Conservation (phyloP, 2,888 invertebrate species). For the Lasioglossum vierecki region DNA sequence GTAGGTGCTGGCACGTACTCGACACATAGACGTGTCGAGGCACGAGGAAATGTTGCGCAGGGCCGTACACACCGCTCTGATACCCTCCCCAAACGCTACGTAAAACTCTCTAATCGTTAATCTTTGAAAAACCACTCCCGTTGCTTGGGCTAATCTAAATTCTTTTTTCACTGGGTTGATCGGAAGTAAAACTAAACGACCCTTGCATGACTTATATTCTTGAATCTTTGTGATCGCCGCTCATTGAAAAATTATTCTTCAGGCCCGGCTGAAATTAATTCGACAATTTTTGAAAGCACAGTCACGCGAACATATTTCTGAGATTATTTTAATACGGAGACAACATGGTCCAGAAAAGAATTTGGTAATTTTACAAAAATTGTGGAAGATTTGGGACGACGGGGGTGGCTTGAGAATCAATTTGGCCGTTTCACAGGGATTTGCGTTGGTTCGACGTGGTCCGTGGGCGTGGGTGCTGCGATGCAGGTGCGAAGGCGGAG, state of each 20-base stretch:
- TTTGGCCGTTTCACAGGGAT: not conserved
- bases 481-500: not conserved
- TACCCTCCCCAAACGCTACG: not conserved
- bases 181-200: not conserved
- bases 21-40: slow-evolving; percentile 46
- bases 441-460: not conserved
- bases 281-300: no score
- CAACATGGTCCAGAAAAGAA: not conserved
- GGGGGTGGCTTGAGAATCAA: not conserved
- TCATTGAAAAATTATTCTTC: not conserved
- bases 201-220: not conserved
- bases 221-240: not conserved
- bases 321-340: not conserved
- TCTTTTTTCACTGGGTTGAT: not conserved
- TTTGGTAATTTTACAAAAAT: not conserved
- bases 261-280: not conserved
- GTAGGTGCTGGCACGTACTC: slow-evolving; percentile 69
- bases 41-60: slow-evolving; percentile 63
- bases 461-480: not conserved
- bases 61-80: slow-evolving; percentile 48
- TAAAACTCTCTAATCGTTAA: not conserved
- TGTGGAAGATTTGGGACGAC: not conserved
- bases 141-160: not conserved
- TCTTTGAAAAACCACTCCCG: not conserved
- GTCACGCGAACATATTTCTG: not conserved